Evolutionary conservation across 2,888 invertebrate species (phyloP), one percentile per base, ranked within the genome.

Genomic region (Magallana nippona): DNA sequence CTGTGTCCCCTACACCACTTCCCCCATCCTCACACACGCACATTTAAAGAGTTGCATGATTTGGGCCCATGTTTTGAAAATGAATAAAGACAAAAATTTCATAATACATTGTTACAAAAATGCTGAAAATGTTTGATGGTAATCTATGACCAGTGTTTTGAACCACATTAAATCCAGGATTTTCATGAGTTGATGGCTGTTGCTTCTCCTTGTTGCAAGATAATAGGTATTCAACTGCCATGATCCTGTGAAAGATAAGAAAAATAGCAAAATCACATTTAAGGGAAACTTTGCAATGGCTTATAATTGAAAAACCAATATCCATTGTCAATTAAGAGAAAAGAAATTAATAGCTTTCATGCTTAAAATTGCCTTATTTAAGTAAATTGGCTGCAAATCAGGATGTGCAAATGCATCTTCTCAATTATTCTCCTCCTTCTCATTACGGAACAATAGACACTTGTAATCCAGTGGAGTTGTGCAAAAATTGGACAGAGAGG

Each of bases 231-330:
- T 44, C 44, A 44, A 44, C 44, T 44, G 44, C 44, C 44, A 44
- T 44, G 44, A 44, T 44, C 44, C 3, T 44, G 0, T 44, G 44
- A 44, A 44, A 44, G 44, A 44, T 44, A 15, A 5, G 60, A 60
- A n/a, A 60, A 17, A n/a, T 19, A 60, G 10, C 10, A 1, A 60
- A 60, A 60, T 19, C 8, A 10, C 10, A 60, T 10, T 8, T n/a
- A 60, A 19, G 60, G n/a, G 19, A 60, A 60, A 60, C n/a, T 5
- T 10, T 60, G 8, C 10, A 60, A 60, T 60, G 19, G 10, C 44
- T 44, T 44, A 17, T 60, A 27, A 71, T 71, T 71, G 71, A 71
- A 27, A 71, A 71, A 71, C 27, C 71, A 32, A 71, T 71, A 32
- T 15, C 27, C 11, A 22, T 71, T 71, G 32, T 71, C 71, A 71